A percentile compares a stretch with the other conserved stretches of the same genome.
Conservation (phyloP, 2,113 vertebrate species). For the Corvus moneduloides region DNA sequence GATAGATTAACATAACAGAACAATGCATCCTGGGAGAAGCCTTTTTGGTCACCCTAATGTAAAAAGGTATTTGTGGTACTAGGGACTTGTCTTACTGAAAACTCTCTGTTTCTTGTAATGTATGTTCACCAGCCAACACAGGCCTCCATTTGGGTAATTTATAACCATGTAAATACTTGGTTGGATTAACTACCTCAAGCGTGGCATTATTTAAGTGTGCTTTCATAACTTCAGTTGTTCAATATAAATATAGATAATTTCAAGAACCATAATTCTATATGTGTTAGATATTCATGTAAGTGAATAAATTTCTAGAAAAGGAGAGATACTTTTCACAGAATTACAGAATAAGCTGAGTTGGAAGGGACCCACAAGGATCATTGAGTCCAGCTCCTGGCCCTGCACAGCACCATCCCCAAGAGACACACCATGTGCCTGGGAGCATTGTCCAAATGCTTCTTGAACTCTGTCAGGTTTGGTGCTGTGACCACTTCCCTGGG, state of each 20-base stretch:
- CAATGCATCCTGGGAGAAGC: no score
- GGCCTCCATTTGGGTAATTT: neutral
- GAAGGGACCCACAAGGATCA: neutral
- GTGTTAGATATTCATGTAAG: neutral
- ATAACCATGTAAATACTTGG: neutral
- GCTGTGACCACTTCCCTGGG: neutral
- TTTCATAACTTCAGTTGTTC: neutral
- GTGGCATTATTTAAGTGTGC: neutral
- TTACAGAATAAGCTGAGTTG: neutral
- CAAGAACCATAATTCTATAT: neutral
- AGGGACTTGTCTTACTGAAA: no score
- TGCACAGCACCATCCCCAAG: neutral
- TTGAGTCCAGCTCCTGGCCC: neutral
- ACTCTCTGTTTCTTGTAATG: no score
- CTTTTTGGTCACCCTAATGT: no score
- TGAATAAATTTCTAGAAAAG: neutral
- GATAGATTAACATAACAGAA: no score
- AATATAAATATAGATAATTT: neutral
- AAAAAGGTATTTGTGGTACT: no score
- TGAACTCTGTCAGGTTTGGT: neutral
- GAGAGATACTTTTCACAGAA: neutral
- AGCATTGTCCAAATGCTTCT: neutral
- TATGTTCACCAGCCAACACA: no score
- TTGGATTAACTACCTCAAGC: neutral
- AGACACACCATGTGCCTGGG: neutral